Base-by-base conservation (phyloP, 2,888 invertebrate species). In the Drosophila kuntzei region DNA sequence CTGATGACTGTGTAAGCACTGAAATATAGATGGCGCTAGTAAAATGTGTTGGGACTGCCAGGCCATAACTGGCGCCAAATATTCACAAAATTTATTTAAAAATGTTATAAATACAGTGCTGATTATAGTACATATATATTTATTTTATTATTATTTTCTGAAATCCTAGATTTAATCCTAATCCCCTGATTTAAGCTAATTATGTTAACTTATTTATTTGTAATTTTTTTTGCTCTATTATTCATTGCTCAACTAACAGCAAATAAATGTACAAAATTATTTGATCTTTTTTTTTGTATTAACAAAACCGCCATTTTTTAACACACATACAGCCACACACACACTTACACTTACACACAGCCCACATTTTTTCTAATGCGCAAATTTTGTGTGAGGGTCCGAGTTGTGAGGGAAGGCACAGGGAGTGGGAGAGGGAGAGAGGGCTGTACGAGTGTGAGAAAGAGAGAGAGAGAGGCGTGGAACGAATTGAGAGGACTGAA, bases 351-450 rank as follows among this genome's bases (percentile, higher is more conserved):
- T 49, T 22, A 20, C n/a, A 49, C 49, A 51, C 55, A 62, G 50
- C 67, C 73, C 83, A 76, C 80, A 78, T 79, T 86, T 88, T 87
- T 79, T 82, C 80, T 79, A 85, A 86, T 86, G 84, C 78, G 79
- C 71, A 69, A 86, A 76, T 71, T 77, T 43, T 44, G 37, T 51
- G 69, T 16, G 77, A 81, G 63, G 71, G 75, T 74, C 74, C 46
- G 51, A 64, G 75, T 60, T 29, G 39, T 62, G 47, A 51, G 53
- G 36, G 53, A 29, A 46, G 49, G 53, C 50, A 16, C 22, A 36
- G 53, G 50, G 29, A 22, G n/a, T 22, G 34, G 18, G 29, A 36
- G n/a, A n/a, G 27, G 27, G 27, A 27, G 27, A 27, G 27, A 14
- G 9, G 8, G 8, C n/a, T 36, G 47, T 11, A 32, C 2, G 9